Evolutionary conservation across 2,113 vertebrate genomes (phyloP), one percentile per base, ranked within the genome.

Genomic region (Solea solea): DNA sequence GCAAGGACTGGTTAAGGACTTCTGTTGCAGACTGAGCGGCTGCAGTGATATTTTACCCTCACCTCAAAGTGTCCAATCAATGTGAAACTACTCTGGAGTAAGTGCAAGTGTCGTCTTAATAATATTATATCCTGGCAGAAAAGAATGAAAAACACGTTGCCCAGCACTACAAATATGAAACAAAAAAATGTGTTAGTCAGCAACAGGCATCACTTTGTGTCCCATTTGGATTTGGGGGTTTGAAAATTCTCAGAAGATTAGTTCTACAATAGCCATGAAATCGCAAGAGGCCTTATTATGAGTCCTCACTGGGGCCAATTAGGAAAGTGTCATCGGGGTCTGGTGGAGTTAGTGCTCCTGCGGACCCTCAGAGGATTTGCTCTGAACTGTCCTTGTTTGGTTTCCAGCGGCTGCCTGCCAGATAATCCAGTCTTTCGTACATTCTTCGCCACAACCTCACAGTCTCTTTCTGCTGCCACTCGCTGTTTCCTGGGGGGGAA

Each of bases 401-500:
- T 64, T 69, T 74, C 76, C 11, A 25, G 61, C 0, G 16, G 66
- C 63, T 57, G 56, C 57, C 81, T 51, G 7, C 28, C 44, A 27
- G 70, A 67, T 27, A 64, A 25, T 71, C 68, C 51, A 25, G 64
- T 55, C 57, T 68, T 68, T 52, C 49, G 50, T 76, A 72, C 78
- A 14, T 66, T 60, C 76, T 50, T 55, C 13, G 21, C 77, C 56
- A 55, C 21, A 15, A 48, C 50, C 46, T 80, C 66, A 3, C 3
- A 28, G 42, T 61, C 73, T 15, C 69, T 76, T 64, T 75, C 88
- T 25, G 79, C 64, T 40, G 78, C 74, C 67, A 71, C 90, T 81
- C 75, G 90, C 69, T 89, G 88, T 39, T 85, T 84, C 83, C 92
- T 93, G 86, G 69, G 61, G 21, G 65, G 28, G 60, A 63, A 80